Conservation (phyloP, 2,113 vertebrate species). For the Indicator maculatus region DNA sequence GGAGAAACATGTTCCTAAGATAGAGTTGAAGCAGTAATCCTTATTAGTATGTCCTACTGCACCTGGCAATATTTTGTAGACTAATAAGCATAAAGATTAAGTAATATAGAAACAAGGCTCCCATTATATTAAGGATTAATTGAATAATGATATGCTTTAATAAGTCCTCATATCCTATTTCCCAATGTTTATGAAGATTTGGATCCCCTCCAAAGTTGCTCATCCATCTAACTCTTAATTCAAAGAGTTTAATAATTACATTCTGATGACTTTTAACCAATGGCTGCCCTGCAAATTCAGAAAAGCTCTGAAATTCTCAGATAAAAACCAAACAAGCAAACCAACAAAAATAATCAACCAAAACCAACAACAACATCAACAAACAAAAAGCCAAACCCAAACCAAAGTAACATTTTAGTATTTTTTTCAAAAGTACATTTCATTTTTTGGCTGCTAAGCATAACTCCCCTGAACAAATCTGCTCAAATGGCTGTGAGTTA, state of each 20-base stretch:
- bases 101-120: background rate
- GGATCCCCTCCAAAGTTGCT: conserved; percentile 46
- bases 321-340: background rate
- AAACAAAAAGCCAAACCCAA: background rate
- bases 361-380: background rate
- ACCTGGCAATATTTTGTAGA: background rate
- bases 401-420: background rate
- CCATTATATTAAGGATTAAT: conserved; percentile 23
- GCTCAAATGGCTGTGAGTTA: background rate
- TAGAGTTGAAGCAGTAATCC: background rate
- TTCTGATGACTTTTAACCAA: background rate
- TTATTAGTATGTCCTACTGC: background rate
- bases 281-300: background rate
- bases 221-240: background rate
- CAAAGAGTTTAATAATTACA: conserved; percentile 22
- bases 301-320: background rate
- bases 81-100: background rate
- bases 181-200: conserved; percentile 44
- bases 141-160: conserved; percentile 17
- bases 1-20: background rate
- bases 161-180: conserved; percentile 18
- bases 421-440: conserved; percentile 1
- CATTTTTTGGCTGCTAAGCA: background rate
- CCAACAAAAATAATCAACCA: background rate
- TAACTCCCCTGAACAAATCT: background rate